Conservation (phyloP, 2,888 invertebrate genomes). For the Cephalotes varians region DNA sequence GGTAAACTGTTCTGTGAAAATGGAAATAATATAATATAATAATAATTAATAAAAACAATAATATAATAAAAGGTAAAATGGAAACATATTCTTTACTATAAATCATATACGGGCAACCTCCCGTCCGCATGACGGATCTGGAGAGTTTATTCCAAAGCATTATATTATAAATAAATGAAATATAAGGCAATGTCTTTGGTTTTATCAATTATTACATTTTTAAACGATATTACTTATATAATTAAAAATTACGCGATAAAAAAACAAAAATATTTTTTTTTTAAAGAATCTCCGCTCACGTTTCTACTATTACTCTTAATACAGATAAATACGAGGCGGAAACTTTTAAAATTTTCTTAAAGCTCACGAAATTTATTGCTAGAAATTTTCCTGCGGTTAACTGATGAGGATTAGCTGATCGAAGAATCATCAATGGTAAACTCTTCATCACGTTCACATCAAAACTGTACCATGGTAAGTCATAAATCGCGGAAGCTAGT, state of each 20-base stretch:
- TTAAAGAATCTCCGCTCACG: background rate
- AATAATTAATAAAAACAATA: no score
- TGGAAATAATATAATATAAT: no score
- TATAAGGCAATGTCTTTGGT: no score
- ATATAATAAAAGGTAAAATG: background rate
- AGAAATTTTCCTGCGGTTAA: slow-evolving; percentile 52
- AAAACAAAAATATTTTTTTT: background rate
- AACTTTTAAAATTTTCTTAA: slow-evolving; percentile 50
- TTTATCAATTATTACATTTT: background rate
- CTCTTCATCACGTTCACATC: slow-evolving; percentile 16
- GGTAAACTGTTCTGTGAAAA: background rate
- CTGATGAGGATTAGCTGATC: slow-evolving; percentile 31
- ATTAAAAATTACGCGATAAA: background rate
- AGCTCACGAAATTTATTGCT: slow-evolving; percentile 44
- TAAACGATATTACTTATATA: background rate
- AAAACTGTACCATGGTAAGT: slow-evolving; percentile 44
- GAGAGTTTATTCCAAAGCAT: no score
- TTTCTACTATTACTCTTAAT: slow-evolving; percentile 38
- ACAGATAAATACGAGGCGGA: slow-evolving; percentile 56
- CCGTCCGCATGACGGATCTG: no score
- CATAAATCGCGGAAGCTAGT: slow-evolving; percentile 26
- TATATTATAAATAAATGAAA: no score
- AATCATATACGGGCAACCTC: no score
- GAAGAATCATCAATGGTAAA: slow-evolving; percentile 45
- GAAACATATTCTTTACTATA: background rate